Base-by-base conservation (phyloP, 1,140 invertebrate species). In the Lepeophtheirus salmonis region DNA sequence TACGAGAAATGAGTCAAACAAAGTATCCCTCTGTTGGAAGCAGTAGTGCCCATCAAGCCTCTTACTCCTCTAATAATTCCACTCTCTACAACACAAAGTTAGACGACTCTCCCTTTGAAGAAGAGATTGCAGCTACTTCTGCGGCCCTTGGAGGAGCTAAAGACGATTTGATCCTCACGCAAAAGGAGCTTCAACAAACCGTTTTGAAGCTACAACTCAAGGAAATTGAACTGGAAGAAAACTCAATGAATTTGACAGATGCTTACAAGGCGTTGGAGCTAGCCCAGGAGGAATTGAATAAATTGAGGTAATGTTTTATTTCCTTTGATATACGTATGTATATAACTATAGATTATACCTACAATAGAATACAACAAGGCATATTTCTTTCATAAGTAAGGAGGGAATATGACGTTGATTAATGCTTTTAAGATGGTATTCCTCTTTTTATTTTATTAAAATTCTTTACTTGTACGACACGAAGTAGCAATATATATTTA, bases 1-100 rank as follows among this genome's bases (percentile, higher is more conserved):
- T 59, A 17, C 51, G 50, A 22, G 57, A 54, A 54, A 54, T 54
- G 52, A 54, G 52, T 54, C 52, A 54, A 22, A 54, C 22, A 16
- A 54, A 22, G 52, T 54, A 54, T 54, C 52, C 52, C 17, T 12
- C 30, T 12, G 14, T n/a, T 16, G 14, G 18, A 2, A n/a, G 17
- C 16, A 54, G 17, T 22, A 20, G 16, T 22, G 49, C 49, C 49
- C 52, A 54, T 22, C n/a, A 17, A 14, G 16, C 16, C n/a, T 20
- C 52, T 16, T n/a, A 14, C 3, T 18, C 52, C 17, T 54, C 52
- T 22, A 41, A 12, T n/a, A 41, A 41, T 41, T 10, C 10, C 10
- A 22, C 3, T 22, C n/a, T 14, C 16, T 2, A 20, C 16, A 54
- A 17, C 22, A n/a, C 21, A 3, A n/a, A n/a, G n/a, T n/a, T n/a